A percentile compares a stretch with the other conserved stretches of the same genome.
Evolutionary conservation across 1,140 invertebrate genomes (phyloP).

Genomic region (Anadara kagoshimensis): DNA sequence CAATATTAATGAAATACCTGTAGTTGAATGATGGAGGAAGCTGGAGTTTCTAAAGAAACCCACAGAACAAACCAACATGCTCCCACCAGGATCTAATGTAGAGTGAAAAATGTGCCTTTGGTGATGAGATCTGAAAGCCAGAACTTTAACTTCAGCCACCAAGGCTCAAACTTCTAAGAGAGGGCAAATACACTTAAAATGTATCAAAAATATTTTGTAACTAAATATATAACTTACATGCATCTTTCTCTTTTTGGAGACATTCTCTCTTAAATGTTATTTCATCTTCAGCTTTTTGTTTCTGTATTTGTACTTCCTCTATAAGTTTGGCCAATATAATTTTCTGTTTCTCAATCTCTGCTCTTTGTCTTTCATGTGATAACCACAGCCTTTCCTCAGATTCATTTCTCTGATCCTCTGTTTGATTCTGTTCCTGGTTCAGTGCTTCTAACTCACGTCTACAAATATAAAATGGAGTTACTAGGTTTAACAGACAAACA

Average conservation of each 20-base stretch:
- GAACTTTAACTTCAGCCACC: too few species aligned
- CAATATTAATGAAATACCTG: too few species aligned
- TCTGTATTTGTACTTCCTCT: conserved; percentile 46
- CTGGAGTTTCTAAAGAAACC: too few species aligned
- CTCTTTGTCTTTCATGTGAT: conserved; percentile 53
- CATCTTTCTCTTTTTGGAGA: conserved; percentile 55
- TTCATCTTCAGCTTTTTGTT: conserved; percentile 48
- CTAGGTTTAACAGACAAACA: too few species aligned
- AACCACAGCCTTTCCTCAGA: conserved; percentile 62
- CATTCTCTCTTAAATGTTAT: conserved; percentile 48
- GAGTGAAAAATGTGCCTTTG: too few species aligned
- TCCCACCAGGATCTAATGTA: too few species aligned
- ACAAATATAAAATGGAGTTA: conserved; percentile 21
- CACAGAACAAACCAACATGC: too few species aligned
- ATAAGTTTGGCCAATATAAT: conserved; percentile 38
- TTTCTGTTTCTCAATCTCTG: conserved; percentile 60
- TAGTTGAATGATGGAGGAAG: too few species aligned
- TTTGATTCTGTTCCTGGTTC: conserved; percentile 48
- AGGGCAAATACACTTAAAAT: neutral
- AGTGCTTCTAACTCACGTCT: conserved; percentile 62
- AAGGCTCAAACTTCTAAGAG: neutral
- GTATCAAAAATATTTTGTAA: neutral
- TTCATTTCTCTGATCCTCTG: conserved; percentile 52
- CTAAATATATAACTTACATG: conserved; percentile 53
- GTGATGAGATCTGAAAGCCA: too few species aligned